These are phyloP conservation scores for Luidia sarsii DNA, from an alignment of 53 echinoderm and acorn worm genomes.

Conservation along the genomic window DNA sequence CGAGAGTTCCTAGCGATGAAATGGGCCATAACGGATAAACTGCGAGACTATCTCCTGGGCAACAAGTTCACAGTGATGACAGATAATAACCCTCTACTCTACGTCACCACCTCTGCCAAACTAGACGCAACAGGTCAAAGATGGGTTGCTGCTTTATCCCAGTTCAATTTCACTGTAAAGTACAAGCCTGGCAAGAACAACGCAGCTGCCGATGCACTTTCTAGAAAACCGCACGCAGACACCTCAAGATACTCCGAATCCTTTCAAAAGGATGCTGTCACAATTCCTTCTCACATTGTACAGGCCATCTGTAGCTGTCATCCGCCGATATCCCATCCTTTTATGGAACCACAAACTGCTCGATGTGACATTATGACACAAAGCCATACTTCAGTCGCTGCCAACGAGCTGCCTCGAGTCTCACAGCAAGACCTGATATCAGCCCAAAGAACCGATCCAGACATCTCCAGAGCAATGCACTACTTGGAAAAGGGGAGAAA, in stretches of 20 bases:
- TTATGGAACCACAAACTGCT: background rate
- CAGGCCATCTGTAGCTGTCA: background rate
- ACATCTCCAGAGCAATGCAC: background rate
- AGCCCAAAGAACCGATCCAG: background rate
- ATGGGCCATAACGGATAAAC: constrained; percentile 45
- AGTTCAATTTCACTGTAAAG: constrained; percentile 31
- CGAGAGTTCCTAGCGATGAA: too few species aligned
- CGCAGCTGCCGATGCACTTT: constrained; percentile 26
- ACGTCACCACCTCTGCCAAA: too few species aligned
- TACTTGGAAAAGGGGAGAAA: background rate
- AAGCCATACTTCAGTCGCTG: background rate
- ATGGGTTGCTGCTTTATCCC: constrained; percentile 18
- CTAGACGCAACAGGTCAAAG: too few species aligned
- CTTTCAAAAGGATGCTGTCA: background rate
- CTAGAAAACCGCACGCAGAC: background rate
- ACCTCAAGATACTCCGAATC: background rate
- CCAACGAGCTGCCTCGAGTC: background rate
- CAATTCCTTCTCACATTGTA: background rate
- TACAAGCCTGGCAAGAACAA: constrained; percentile 38
- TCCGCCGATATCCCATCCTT: background rate
- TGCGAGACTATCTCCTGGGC: constrained; percentile 49
- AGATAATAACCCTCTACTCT: too few species aligned
- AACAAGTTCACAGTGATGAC: too few species aligned
- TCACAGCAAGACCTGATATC: background rate
- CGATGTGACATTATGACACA: background rate